Evolutionary conservation across 2,797 vertebrate genomes (phyloP), one percentile per base, ranked within the genome.

Genomic region (Aselliscus stoliczkanus): DNA sequence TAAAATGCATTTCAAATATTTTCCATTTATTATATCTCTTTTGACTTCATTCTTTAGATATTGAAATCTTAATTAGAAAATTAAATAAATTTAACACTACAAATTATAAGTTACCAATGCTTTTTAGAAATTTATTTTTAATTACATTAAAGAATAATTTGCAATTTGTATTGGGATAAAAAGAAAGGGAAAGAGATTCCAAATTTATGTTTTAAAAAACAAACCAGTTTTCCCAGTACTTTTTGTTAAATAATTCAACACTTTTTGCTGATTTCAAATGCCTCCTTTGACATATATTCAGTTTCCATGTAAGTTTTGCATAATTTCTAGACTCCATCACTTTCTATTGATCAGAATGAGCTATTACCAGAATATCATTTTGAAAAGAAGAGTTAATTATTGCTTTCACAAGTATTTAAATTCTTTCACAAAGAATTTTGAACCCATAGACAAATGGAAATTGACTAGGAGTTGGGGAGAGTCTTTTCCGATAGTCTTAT

Each of bases 161-260:
- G 4, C 1, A 95, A 60, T 88, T 95, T 92, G 13, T 77, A 31
- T 67, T 77, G 31, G 29, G 25, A 90, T 86, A 76, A 85, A 82
- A 34, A 67, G 44, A 58, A 56, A 88, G n/a, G n/a, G 25, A 50
- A 52, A 80, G 17, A 52, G 18, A 42, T 70, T 70, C 58, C 67
- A 94, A 67, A 11, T 96, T 84, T 34, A 88, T 79, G 80, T 89
- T 93, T 75, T 88, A 42, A 96, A 91, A 88, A 5, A 56, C 17
- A 86, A 90, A 56, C 3, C 8, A 54, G 3, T 62, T 70, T 93
- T 91, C 31, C 13, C 2, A 56, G 27, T 67, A 42, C 21, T 84
- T 90, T 88, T 82, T 62, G 80, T 73, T 90, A 92, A 95, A 79
- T 62, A 85, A 90, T 58, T 2, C 9, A 44, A n/a, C 2, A 64